Evolutionary conservation across 1,140 invertebrate species (phyloP).

Genomic region (Rhagoletis pomonella): DNA sequence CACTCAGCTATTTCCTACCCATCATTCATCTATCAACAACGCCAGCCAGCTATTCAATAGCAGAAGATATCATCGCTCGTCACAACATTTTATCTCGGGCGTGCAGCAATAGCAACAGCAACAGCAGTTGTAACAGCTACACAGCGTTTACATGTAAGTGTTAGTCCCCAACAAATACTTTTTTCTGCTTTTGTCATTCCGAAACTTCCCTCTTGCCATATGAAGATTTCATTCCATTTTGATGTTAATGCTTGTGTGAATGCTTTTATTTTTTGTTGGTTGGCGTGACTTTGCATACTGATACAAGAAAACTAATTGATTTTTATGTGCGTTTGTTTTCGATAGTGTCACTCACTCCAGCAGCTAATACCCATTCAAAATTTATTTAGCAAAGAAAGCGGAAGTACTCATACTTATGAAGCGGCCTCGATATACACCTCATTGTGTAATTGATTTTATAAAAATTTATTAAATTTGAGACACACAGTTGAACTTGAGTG

Average conservation of each 20-base stretch:
- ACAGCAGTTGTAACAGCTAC: not conserved
- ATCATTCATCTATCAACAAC: slow-evolving; percentile 25
- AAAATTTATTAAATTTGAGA: too few relatives aligned
- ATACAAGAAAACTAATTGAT: not conserved
- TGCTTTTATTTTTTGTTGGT: not conserved
- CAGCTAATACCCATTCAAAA: not conserved
- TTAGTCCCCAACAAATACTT: not conserved
- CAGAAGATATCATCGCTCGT: not conserved
- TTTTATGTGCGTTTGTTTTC: not conserved
- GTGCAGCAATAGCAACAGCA: not conserved
- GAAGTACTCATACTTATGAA: not conserved
- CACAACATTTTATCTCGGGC: slow-evolving; percentile 13
- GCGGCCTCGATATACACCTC: too few relatives aligned
- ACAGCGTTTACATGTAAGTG: slow-evolving; percentile 26
- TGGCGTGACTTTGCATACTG: slow-evolving; percentile 6
- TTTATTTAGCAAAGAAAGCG: not conserved
- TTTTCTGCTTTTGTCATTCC: not conserved
- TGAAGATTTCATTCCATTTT: not conserved
- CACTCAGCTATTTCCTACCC: slow-evolving; percentile 37
- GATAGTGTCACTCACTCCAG: not conserved
- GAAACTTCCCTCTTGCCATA: not conserved
- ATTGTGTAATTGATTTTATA: too few relatives aligned
- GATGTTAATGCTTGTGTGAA: not conserved
- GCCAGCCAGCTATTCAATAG: not conserved
- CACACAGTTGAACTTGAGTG: too few relatives aligned